Evolutionary conservation across 2,113 vertebrate species (phyloP).

Genomic region (Microtus pennsylvanicus): DNA sequence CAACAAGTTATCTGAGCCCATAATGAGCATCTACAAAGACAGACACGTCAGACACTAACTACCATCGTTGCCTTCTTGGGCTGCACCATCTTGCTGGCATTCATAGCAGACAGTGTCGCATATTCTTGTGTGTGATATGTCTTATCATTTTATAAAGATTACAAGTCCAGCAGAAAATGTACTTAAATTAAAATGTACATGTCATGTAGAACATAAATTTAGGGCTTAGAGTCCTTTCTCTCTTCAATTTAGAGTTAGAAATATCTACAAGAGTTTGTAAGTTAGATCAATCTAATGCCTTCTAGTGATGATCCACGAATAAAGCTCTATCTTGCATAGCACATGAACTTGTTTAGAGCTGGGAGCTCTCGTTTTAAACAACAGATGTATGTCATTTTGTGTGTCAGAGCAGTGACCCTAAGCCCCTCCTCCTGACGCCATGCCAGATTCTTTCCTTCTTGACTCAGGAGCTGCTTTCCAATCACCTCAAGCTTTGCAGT

Average conservation of each 20-base stretch:
- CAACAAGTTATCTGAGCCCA: not conserved
- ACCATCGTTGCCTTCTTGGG: not conserved
- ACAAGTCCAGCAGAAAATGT: not conserved
- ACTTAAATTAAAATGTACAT: not conserved
- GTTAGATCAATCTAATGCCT: conserved; percentile 40
- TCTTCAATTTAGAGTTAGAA: conserved; percentile 38
- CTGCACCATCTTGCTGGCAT: not conserved
- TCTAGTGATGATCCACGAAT: not conserved
- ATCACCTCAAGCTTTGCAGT: conserved; percentile 18
- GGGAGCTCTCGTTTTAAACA: not conserved
- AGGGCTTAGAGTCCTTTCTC: not conserved
- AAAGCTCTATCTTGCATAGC: conserved; percentile 17
- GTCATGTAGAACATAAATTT: conserved; percentile 24
- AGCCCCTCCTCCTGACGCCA: not conserved
- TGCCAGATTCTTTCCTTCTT: not conserved
- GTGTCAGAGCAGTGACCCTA: not conserved
- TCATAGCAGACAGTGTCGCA: not conserved
- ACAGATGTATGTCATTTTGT: not conserved
- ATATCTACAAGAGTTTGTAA: not conserved
- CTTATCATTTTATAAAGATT: conserved; percentile 50
- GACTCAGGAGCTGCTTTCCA: not conserved
- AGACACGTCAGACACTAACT: not conserved
- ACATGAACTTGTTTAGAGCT: not conserved
- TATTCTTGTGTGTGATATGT: not conserved
- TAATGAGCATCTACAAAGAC: not conserved